Percentiles rank a stretch among this genome's conserved stretches.
These are phyloP conservation scores for Oreohelix idahoensis DNA, from an alignment of 1,140 invertebrate genomes.

Conservation along the genomic window DNA sequence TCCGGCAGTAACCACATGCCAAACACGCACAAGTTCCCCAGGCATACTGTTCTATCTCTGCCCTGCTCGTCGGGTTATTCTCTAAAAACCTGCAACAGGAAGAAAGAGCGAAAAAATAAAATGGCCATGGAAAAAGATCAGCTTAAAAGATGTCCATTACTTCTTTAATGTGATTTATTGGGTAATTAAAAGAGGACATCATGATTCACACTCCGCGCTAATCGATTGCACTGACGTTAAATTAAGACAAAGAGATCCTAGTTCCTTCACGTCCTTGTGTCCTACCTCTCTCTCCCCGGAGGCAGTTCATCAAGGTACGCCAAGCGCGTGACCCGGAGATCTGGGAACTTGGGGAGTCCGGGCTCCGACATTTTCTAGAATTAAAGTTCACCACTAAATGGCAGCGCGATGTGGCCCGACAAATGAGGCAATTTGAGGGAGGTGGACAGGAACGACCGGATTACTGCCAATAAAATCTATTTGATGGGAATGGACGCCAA, in stretches of 20 bases:
- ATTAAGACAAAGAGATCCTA: slow-evolving; percentile 31
- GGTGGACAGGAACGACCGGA: slow-evolving; percentile 21
- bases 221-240: slow-evolving; percentile 35
- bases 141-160: slow-evolving; percentile 8
- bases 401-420: slow-evolving; percentile 15
- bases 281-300: neutral
- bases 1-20: neutral
- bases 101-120: neutral
- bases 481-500: slow-evolving; percentile 32
- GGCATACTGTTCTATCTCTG: neutral
- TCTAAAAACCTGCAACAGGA: neutral
- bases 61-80: neutral
- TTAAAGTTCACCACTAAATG: slow-evolving; percentile 34
- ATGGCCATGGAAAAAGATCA: neutral
- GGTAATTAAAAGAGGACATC: slow-evolving; percentile 8
- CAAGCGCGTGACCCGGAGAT: slow-evolving; percentile 3
- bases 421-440: slow-evolving; percentile 33
- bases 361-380: slow-evolving; percentile 21
- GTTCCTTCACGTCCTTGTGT: neutral
- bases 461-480: slow-evolving; percentile 39
- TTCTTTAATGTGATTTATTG: slow-evolving; percentile 33
- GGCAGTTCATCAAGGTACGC: slow-evolving; percentile 28
- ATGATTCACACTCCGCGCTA: slow-evolving; percentile 23
- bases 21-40: neutral
- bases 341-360: neutral